Conservation (phyloP, 2,113 vertebrate genomes). For the Oenanthe melanoleuca region DNA sequence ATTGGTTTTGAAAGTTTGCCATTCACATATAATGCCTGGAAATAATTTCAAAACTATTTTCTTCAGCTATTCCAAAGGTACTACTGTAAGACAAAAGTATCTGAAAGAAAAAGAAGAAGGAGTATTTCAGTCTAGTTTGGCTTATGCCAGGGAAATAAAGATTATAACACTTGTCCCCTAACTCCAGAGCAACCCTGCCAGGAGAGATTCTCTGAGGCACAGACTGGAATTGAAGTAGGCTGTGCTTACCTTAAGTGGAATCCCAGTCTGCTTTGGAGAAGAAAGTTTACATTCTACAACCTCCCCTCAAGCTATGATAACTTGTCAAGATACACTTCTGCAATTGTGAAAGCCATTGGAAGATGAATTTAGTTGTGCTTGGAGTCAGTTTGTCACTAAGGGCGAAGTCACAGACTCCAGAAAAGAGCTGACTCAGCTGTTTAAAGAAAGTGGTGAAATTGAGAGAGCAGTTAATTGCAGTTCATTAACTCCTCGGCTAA, state of each 20-base stretch:
- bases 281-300: not conserved
- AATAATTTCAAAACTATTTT: constrained; percentile 2
- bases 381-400: not conserved
- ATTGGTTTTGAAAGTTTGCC: not conserved
- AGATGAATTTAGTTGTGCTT: not conserved
- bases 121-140: not conserved
- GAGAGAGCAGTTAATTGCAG: not conserved
- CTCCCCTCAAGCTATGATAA: not conserved
- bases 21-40: not conserved
- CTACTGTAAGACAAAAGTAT: not conserved
- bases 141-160: not conserved
- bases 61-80: not conserved
- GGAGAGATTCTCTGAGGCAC: not conserved
- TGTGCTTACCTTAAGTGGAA: not conserved
- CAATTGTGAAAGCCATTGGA: not conserved
- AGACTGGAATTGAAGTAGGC: not conserved
- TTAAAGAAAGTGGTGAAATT: not conserved
- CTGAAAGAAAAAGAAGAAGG: not conserved
- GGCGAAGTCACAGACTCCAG: not conserved
- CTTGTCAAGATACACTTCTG: not conserved
- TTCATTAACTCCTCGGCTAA: not conserved
- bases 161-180: not conserved
- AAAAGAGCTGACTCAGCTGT: not conserved
- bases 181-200: not conserved
- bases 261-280: not conserved